Evolutionary conservation across 2,797 vertebrate genomes (phyloP).

Genomic region (Chromis chromis): DNA sequence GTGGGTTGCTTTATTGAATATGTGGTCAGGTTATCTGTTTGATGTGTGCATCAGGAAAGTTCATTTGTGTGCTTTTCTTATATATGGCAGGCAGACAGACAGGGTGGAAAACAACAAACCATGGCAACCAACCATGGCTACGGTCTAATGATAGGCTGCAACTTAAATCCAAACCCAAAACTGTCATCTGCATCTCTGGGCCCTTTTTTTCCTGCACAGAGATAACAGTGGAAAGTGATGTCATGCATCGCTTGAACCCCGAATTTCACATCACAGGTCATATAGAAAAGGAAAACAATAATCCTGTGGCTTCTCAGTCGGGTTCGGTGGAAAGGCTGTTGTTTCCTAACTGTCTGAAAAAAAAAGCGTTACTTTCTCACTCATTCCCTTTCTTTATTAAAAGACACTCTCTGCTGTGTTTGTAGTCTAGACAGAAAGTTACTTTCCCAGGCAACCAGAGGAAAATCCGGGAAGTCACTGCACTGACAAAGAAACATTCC

Average conservation of each 20-base stretch:
- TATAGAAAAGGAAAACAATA: slow-evolving; percentile 71
- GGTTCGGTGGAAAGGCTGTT: slow-evolving; percentile 25
- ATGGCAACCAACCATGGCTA: slow-evolving; percentile 73
- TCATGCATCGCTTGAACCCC: slow-evolving; percentile 57
- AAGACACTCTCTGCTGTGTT: slow-evolving; percentile 14
- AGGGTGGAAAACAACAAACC: slow-evolving; percentile 77
- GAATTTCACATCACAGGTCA: slow-evolving; percentile 47
- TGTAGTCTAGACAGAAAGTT: slow-evolving; percentile 28
- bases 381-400: slow-evolving; percentile 35
- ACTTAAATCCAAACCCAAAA: slow-evolving; percentile 69
- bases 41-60: slow-evolving; percentile 76
- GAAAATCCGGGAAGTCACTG: slow-evolving; percentile 4
- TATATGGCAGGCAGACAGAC: slow-evolving; percentile 70
- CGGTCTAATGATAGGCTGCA: slow-evolving; percentile 78
- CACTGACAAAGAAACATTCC: not conserved
- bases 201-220: slow-evolving; percentile 39
- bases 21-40: slow-evolving; percentile 76
- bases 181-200: slow-evolving; percentile 68
- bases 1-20: slow-evolving; percentile 66
- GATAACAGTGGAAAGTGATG: slow-evolving; percentile 80
- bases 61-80: slow-evolving; percentile 73
- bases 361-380: slow-evolving; percentile 31
- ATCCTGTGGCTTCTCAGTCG: slow-evolving; percentile 38
- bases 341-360: slow-evolving; percentile 42
- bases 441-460: slow-evolving; percentile 6